Percentiles rank a stretch among this genome's conserved stretches.
Conservation (phyloP, 2,113 vertebrate genomes). For the Bos indicus region DNA sequence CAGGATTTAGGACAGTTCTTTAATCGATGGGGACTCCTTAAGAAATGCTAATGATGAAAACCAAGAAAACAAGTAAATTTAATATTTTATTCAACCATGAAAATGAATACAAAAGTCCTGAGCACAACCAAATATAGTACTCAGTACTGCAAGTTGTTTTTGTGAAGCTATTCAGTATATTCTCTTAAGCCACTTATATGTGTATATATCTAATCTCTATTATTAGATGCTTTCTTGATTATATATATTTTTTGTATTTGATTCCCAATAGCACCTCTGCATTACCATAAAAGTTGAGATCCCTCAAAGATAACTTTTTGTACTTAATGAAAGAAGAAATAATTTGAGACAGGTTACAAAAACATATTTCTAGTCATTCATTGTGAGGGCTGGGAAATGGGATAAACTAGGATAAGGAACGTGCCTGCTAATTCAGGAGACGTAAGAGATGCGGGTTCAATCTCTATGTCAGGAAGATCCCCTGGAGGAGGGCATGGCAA, state of each 20-base stretch:
- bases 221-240: neutral
- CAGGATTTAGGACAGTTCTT: neutral
- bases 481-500: neutral
- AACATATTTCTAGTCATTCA: neutral
- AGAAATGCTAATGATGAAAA: neutral
- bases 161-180: neutral
- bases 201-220: neutral
- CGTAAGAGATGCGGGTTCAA: fast-evolving
- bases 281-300: neutral
- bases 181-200: neutral
- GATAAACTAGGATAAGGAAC: neutral
- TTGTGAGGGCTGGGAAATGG: neutral
- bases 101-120: neutral
- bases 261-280: neutral
- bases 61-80: neutral
- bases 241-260: neutral
- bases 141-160: neutral
- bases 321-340: neutral
- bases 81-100: neutral
- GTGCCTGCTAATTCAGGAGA: neutral
- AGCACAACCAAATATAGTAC: neutral
- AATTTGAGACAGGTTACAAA: neutral
- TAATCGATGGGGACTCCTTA: neutral
- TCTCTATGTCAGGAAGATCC: neutral
- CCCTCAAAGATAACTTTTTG: neutral